Percentiles rank a stretch among this genome's conserved stretches.
Conservation (phyloP, 2,888 invertebrate species). For the Ophion ventricosus region DNA sequence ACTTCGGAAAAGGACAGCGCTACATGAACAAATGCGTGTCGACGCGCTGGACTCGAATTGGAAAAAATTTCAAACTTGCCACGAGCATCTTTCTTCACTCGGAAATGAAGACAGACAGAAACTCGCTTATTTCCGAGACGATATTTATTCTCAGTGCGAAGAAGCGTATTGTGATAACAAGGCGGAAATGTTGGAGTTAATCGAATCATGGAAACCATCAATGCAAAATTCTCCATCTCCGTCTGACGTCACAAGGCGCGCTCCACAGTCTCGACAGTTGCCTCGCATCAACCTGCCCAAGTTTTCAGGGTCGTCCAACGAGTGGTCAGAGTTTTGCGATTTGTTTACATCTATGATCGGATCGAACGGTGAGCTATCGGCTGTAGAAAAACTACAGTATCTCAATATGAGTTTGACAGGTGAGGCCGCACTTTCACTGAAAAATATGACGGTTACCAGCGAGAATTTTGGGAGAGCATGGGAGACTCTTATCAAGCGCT, state of each 20-base stretch:
- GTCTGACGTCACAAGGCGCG: background rate
- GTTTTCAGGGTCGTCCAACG: constrained; percentile 43
- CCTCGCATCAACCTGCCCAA: constrained; percentile 43
- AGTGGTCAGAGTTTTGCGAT: constrained; percentile 56
- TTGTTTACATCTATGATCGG: constrained; percentile 51
- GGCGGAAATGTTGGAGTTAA: constrained; percentile 9
- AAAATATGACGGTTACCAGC: too few relatives aligned
- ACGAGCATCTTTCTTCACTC: background rate
- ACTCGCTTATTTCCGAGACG: background rate
- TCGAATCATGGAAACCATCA: background rate
- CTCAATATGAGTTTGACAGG: constrained; percentile 54
- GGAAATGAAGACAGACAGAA: constrained; percentile 5
- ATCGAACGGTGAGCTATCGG: constrained; percentile 23
- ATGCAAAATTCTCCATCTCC: background rate
- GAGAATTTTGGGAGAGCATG: too few relatives aligned
- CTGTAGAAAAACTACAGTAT: constrained; percentile 61
- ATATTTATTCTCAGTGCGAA: constrained; percentile 11
- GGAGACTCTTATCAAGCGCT: constrained; percentile 53
- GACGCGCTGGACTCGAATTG: constrained; percentile 11
- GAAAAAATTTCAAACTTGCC: constrained; percentile 20
- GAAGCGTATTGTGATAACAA: constrained; percentile 27
- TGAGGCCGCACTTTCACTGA: too few relatives aligned
- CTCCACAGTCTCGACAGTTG: constrained; percentile 35
- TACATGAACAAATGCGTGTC: constrained; percentile 13
- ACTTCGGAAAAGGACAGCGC: background rate